These are phyloP conservation scores for Drosophila pandora DNA, from an alignment of 1,140 invertebrate species.

Conservation along the genomic window DNA sequence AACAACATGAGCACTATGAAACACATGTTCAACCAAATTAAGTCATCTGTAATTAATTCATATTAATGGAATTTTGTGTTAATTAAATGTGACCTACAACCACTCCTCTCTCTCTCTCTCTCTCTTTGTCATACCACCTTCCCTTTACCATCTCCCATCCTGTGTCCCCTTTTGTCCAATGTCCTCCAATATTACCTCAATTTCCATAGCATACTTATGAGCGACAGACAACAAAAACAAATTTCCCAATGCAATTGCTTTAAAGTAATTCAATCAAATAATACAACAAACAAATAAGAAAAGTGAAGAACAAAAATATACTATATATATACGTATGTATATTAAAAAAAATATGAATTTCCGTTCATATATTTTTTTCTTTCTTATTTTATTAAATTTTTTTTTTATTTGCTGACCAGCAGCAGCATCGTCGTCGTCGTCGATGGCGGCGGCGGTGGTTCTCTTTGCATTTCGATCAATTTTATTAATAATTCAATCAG, in stretches of 20 bases:
- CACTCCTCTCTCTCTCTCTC: neutral
- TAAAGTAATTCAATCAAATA: conserved; percentile 53
- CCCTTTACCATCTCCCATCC: too few relatives aligned
- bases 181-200: neutral
- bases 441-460: conserved; percentile 10
- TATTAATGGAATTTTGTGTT: conserved; percentile 75
- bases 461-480: conserved; percentile 82
- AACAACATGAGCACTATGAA: too few relatives aligned
- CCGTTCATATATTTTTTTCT: conserved; percentile 20
- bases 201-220: conserved; percentile 19
- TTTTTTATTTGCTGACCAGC: conserved; percentile 68
- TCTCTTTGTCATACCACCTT: neutral
- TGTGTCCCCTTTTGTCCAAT: neutral
- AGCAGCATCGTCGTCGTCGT: conserved; percentile 1
- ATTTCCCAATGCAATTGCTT: conserved; percentile 18
- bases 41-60: conserved; percentile 71
- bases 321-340: too few relatives aligned
- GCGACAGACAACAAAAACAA: neutral
- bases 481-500: conserved; percentile 84
- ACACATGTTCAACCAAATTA: conserved; percentile 41
- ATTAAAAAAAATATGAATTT: conserved; percentile 27
- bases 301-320: conserved; percentile 2
- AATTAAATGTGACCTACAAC: conserved; percentile 64
- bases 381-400: conserved; percentile 16
- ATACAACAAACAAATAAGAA: conserved; percentile 35